Evolutionary conservation across 2,888 invertebrate species (phyloP), one percentile per base, ranked within the genome.

Genomic region (Erebia aethiops): DNA sequence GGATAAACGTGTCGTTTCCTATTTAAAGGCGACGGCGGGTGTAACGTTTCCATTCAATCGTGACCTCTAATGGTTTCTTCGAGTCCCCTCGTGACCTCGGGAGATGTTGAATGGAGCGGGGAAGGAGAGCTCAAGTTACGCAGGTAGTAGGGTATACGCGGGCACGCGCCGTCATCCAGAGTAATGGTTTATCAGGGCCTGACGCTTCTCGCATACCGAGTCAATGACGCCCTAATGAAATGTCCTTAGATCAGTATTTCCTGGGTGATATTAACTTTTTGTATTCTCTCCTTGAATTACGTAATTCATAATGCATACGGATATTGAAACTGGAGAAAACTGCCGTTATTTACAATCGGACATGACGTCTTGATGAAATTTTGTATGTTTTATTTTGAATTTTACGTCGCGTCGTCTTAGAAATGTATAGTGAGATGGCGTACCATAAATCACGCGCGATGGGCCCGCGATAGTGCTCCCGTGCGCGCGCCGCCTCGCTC

Each of bases 1-100:
- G 93, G 92, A 93, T 93, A 93, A 93, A 92, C 92, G 92, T 92
- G 93, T 93, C 92, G 91, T 91, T 93, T 93, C 93, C 93, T 93
- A 92, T 92, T 93, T 93, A 93, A 90, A 92, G 90, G 88, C 91
- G 91, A 88, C 91, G 88, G 87, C 90, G 85, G 82, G 85, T 85
- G 84, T 86, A 84, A 84, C 84, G 83, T 85, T 86, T 85, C 92
- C 91, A 90, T 80, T 86, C 81, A 79, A 82, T 77, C 71, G 78
- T 84, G 92, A 90, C 77, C 91, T 81, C 80, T 78, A 77, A 78
- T 79, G 81, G 80, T 80, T 80, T 78, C 73, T 75, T 73, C 76
- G 73, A 71, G 77, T 77, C 75, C 83, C 83, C 83, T 82, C 73
- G 72, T 73, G 72, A 71, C 71, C 77, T 77, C 78, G 74, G 56